Base-by-base conservation (phyloP, 2,113 vertebrate genomes). In the Cinclus mexicanus region DNA sequence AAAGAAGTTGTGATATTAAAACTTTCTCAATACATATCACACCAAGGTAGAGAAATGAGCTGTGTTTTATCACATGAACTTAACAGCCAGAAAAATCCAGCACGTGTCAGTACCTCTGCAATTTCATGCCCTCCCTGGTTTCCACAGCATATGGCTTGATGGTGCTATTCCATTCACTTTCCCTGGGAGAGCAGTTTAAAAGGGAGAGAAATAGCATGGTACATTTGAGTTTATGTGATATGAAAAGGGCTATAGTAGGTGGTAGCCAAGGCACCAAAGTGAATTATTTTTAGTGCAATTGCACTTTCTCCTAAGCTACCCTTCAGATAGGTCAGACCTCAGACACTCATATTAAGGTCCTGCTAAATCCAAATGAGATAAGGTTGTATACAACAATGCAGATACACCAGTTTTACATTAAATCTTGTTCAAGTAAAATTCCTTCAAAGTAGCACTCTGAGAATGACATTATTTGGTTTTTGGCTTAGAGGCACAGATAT, bases 201-300 rank as follows among this genome's bases (percentile, higher is more conserved):
- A 95, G 4, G 18, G 89, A 94, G 92, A 95, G 95, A 92, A 97
- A 97, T 88, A 96, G 94, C 94, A 96, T 81, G 95, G 93, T 96
- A 96, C 97, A 96, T 96, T 97, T 93, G 95, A 97, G 96, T 97
- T 98, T 96, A 97, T 97, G 88, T 94, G 92, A 95, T 96, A 96
- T 97, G 97, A 97, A 97, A 97, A 95, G 94, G 95, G 76, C 87
- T 95, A 65, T 82, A 86, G 84, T 47, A 56, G 94, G 92, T 77
- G 83, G 97, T 70, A 95, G 90, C 92, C 78, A 61, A 82, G 87
- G 95, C 85, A 87, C 71, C 17, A 3, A 61, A 90, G 94, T 95
- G 89, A 96, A 95, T 97, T 94, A 96, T 97, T 95, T 94, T 95
- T 86, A 65, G 69, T 42, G 47, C 90, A 87, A 90, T 91, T 90